A percentile compares a stretch with the other conserved stretches of the same genome.
phyloP scores from a whole-genome alignment of 2,888 invertebrate genomes.

The Mythimna loreyi region DNA sequence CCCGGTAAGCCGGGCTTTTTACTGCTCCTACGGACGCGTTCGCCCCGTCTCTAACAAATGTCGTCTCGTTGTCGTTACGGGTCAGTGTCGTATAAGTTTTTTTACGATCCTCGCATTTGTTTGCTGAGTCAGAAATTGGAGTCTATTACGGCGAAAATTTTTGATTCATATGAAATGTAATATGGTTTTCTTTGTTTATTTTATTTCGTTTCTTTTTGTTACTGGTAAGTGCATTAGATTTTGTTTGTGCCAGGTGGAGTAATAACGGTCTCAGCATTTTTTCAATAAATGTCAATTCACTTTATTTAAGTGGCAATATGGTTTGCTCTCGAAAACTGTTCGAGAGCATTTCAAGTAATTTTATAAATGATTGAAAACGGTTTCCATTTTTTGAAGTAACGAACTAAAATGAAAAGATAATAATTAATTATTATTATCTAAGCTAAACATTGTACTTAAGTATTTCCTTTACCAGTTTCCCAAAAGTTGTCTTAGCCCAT shows the following conservation, averaged over 20 bases:
- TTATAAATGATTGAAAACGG: not conserved
- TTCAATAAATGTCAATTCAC: conserved; percentile 19
- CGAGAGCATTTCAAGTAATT: not conserved
- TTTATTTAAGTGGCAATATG: conserved; percentile 11
- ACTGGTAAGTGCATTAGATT: not conserved
- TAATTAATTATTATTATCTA: conserved; percentile 1
- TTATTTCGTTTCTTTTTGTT: not conserved
- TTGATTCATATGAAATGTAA: conserved; percentile 30
- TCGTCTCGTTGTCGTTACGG: conserved; percentile 65
- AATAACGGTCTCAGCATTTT: not conserved
- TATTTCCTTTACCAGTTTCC: conserved; percentile 1
- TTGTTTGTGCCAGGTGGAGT: conserved; percentile 20
- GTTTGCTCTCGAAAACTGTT: conserved; percentile 1
- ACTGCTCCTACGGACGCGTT: conserved; percentile 63
- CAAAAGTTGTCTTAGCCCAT: conserved; percentile 19
- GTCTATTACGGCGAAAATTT: conserved; percentile 32
- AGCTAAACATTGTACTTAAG: conserved; percentile 6
- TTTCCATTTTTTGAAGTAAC: conserved; percentile 2
- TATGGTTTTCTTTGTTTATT: conserved; percentile 17
- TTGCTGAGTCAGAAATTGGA: conserved; percentile 58
- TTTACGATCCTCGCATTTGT: conserved; percentile 65
- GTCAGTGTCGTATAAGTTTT: conserved; percentile 66
- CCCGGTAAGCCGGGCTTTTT: conserved; percentile 72
- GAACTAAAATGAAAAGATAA: not conserved
- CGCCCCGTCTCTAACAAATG: conserved; percentile 65